Conservation (phyloP, 2,113 vertebrate genomes). For the Sturnus vulgaris region DNA sequence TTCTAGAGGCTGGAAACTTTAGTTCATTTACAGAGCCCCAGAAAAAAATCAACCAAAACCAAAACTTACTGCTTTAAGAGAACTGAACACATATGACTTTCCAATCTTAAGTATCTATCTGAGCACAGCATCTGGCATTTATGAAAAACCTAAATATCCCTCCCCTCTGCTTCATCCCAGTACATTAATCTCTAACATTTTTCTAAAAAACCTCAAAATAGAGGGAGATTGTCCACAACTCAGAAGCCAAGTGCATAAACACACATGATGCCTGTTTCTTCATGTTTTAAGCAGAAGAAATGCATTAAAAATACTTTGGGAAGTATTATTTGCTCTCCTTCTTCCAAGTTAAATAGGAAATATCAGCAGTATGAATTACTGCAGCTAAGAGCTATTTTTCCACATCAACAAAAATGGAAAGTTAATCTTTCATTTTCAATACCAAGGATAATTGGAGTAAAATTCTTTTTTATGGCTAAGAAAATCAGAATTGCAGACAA, state of each 20-base stretch:
- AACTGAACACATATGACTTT: neutral
- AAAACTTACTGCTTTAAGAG: neutral
- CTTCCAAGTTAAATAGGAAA: neutral
- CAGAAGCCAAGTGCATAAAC: neutral
- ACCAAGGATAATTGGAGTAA: slow-evolving; percentile 1
- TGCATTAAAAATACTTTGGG: neutral
- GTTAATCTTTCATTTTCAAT: neutral
- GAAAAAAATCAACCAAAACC: neutral
- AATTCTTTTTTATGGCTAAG: neutral
- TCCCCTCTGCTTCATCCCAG: neutral
- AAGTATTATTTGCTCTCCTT: neutral
- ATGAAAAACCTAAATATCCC: neutral
- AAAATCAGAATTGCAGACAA: neutral
- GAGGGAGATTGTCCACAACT: neutral
- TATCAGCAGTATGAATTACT: neutral
- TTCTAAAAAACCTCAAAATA: neutral
- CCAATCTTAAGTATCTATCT: neutral
- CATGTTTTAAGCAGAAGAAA: neutral
- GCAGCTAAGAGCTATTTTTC: neutral
- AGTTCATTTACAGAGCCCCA: neutral
- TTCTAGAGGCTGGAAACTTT: neutral
- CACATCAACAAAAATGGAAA: neutral
- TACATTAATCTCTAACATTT: neutral
- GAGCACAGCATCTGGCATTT: neutral
- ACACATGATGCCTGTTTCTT: neutral